Base-by-base conservation (phyloP, 2,113 vertebrate species). In the Saguinus imperator region DNA sequence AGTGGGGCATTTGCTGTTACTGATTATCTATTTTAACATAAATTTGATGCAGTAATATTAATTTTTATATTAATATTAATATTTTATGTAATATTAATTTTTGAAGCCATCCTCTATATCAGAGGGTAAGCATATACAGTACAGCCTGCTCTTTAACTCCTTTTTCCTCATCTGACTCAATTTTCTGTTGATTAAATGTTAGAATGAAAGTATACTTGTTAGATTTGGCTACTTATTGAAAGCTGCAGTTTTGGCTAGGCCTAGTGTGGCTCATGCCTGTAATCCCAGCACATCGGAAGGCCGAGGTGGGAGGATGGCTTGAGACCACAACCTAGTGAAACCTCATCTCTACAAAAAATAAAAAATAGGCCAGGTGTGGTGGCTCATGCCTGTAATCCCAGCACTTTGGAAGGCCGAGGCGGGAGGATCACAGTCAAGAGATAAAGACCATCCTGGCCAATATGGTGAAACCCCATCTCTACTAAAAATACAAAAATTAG, bases 141-240 rank as follows among this genome's bases (percentile, higher is more conserved):
- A 29, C 21, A 80, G 11, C 13, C 40, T 77, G 9, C 21, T 66
- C 37, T 95, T 93, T 84, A 87, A 72, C 52, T 76, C 50, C 40
- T 90, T 40, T 91, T 76, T 88, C 48, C 75, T 91, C n/a, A 91
- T 40, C 58, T 93, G 52, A 48, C 37, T 94, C 79, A 93, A 68
- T 75, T 96, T 82, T 96, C 58, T 86, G 32, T 73, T 88, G 87
- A 76, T 84, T 82, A 91, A 80, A 93, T 86, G 16, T 88, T 83
- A 95, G 48, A 79, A 37, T 91, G 61, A 86, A 91, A 80, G 14
- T 83, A 55, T 70, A 45, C 61, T 93, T 80, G 79, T 73, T 61
- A 92, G 43, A 92, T 87, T 79, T 80, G n/a, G 21, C n/a, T 55
- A 27, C 66, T 52, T 89, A 61, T 9, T 40, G 52, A 68, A 70